phyloP scores from a whole-genome alignment of 1,140 invertebrate genomes.

The Thaumetopoea pityocampa region DNA sequence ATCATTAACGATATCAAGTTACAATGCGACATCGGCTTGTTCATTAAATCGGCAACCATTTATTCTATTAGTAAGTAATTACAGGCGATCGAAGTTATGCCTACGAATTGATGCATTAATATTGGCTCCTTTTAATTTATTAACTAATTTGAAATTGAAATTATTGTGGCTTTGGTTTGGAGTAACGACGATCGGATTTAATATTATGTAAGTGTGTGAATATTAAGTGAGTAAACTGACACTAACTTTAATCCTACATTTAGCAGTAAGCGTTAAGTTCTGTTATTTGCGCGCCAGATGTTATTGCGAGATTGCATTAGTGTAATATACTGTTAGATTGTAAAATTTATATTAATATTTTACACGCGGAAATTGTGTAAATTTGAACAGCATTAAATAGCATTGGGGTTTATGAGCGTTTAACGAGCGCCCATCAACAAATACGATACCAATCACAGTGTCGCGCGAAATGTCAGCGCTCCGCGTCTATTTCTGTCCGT shows the following conservation, averaged over 20 bases:
- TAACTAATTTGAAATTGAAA: no score
- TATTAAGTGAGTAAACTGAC: no score
- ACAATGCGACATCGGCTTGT: conserved; percentile 12
- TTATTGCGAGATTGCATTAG: no score
- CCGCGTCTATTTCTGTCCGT: no score
- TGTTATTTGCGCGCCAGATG: no score
- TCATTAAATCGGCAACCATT: conserved; percentile 8
- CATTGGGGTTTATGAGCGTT: conserved; percentile 32
- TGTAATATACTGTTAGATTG: conserved; percentile 5
- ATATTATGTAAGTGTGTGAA: no score
- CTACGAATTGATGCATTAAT: conserved; percentile 10
- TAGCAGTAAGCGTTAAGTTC: no score
- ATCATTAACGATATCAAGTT: conserved; percentile 12
- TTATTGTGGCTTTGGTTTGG: no score
- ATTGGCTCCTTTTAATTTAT: conserved; percentile 7
- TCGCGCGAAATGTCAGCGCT: conserved; percentile 58
- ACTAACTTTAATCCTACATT: no score
- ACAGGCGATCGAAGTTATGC: conserved; percentile 8
- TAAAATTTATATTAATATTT: conserved; percentile 3
- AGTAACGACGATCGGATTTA: no score
- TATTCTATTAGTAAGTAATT: conserved; percentile 17
- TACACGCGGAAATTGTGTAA: conserved; percentile 2
- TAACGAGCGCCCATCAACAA: conserved; percentile 41
- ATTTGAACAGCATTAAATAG: conserved; percentile 8
- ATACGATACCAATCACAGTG: conserved; percentile 44